Evolutionary conservation across 2,797 vertebrate genomes (phyloP).

Genomic region (Oceanodroma leucorhoa): DNA sequence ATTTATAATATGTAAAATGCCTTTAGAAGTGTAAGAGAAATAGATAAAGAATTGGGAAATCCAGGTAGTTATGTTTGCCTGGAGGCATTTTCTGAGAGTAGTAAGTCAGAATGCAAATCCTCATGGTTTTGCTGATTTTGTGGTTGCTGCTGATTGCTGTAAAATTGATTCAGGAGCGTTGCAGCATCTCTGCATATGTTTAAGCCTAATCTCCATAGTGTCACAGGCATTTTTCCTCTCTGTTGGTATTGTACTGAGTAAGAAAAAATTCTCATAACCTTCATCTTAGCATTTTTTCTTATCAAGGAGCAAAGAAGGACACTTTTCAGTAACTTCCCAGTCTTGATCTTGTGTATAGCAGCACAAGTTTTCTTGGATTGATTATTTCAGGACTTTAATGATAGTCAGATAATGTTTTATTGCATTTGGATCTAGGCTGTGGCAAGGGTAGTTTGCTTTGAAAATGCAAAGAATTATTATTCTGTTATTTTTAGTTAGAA

Average conservation of each 20-base stretch:
- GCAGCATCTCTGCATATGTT: slow-evolving; percentile 41
- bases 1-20: background rate
- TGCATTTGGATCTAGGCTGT: background rate
- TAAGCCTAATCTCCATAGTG: slow-evolving; percentile 13
- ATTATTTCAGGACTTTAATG: background rate
- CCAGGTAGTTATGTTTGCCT: slow-evolving; percentile 40
- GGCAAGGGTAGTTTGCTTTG: background rate
- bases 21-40: background rate
- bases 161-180: slow-evolving; percentile 43
- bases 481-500: background rate
- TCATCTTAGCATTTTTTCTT: background rate
- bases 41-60: slow-evolving; percentile 21
- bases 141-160: slow-evolving; percentile 22
- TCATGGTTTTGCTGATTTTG: slow-evolving; percentile 35
- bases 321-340: background rate
- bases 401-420: background rate
- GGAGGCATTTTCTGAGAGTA: slow-evolving; percentile 24
- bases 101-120: slow-evolving; percentile 43
- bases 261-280: background rate
- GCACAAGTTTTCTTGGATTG: background rate
- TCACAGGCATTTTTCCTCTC: slow-evolving; percentile 11
- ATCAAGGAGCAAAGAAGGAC: background rate
- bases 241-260: background rate
- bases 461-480: background rate
- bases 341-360: background rate